These are phyloP conservation scores for Frieseomelitta varia DNA, from an alignment of 1,140 invertebrate species.

Conservation along the genomic window DNA sequence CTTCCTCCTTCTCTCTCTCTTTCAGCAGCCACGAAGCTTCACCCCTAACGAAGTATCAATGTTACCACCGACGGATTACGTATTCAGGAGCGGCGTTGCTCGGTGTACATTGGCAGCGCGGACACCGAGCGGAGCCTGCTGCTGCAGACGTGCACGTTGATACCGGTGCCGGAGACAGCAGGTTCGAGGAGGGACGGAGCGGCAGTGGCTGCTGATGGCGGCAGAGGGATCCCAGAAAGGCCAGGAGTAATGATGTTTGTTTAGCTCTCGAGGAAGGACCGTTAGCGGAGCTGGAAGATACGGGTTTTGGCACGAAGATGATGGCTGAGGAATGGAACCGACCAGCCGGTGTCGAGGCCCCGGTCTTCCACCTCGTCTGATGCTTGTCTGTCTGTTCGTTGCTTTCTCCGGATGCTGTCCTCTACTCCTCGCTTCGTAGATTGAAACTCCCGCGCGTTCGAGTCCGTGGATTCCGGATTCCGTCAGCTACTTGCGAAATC, in stretches of 20 bases:
- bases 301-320: conserved; percentile 75
- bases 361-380: not conserved
- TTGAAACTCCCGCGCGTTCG: conserved; percentile 76
- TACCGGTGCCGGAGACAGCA: not conserved
- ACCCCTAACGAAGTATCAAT: conserved; percentile 71
- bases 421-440: conserved; percentile 63
- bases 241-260: conserved; percentile 79
- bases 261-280: conserved; percentile 73
- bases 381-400: not conserved
- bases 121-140: conserved; percentile 22
- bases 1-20: not conserved
- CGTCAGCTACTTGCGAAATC: conserved; percentile 75
- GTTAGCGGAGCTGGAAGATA: conserved; percentile 68
- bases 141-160: conserved; percentile 28
- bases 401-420: not conserved
- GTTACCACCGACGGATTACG: conserved; percentile 68
- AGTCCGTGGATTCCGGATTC: conserved; percentile 73
- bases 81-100: conserved; percentile 65
- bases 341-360: conserved; percentile 25
- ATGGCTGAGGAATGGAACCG: conserved; percentile 67
- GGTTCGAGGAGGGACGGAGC: conserved; percentile 1
- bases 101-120: conserved; percentile 65
- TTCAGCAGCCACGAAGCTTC: not conserved
- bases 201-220: conserved; percentile 50
- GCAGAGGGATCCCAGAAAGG: conserved; percentile 50